Evolutionary conservation across 2,113 vertebrate genomes (phyloP).

Genomic region (Scatophagus argus): DNA sequence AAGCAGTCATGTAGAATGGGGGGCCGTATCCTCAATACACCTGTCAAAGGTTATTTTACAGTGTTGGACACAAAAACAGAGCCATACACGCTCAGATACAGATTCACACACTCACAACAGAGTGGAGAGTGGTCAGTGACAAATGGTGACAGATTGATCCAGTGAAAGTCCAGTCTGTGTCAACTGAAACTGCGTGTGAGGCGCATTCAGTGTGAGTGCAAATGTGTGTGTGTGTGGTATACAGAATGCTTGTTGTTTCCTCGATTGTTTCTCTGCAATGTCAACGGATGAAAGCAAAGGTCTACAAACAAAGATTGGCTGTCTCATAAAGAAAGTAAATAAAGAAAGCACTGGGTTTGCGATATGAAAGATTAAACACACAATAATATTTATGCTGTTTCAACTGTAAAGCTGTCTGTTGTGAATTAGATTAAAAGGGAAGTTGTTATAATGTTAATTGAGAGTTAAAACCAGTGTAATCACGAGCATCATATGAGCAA

Average conservation of each 20-base stretch:
- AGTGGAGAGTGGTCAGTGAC: conserved; percentile 62
- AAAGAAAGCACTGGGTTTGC: not conserved
- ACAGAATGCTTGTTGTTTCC: not conserved
- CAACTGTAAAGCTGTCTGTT: not conserved
- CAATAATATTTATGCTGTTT: not conserved
- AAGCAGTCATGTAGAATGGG: conserved; percentile 58
- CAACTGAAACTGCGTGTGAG: conserved; percentile 52
- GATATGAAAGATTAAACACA: not conserved
- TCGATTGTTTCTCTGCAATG: conserved; percentile 5
- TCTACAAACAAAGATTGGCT: not conserved
- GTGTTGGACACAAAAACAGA: conserved; percentile 41
- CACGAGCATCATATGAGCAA: not conserved
- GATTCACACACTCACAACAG: conserved; percentile 17
- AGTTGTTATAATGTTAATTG: not conserved
- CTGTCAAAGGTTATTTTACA: conserved; percentile 61
- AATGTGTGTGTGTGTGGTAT: not conserved
- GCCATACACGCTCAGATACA: conserved; percentile 8
- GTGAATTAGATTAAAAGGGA: not conserved
- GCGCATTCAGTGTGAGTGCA: conserved; percentile 20
- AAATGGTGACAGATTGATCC: conserved; percentile 84
- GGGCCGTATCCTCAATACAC: conserved; percentile 50
- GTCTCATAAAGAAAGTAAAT: not conserved
- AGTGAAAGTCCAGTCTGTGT: conserved; percentile 80
- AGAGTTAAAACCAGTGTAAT: not conserved
- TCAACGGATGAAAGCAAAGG: conserved; percentile 4